Base-by-base conservation (phyloP, 1,140 invertebrate species). In the Microplitis mediator region DNA sequence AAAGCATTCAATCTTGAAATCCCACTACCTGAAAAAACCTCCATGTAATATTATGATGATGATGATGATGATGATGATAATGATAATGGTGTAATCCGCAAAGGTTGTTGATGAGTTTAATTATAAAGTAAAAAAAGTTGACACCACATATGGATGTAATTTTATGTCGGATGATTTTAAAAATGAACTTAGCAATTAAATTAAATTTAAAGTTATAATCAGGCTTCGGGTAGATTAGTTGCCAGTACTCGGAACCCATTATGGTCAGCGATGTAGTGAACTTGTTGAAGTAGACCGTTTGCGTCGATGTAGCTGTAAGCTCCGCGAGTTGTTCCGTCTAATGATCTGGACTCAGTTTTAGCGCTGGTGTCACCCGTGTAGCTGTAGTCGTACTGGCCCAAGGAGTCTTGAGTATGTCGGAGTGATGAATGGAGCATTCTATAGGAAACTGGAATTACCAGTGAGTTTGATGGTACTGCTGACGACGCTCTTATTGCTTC, bases 251-350 rank as follows among this genome's bases (percentile, higher is more conserved):
- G 86, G 84, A 93, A 93, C 66, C 92, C 92, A 76, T 91, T 87
- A 4, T 88, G 88, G 86, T 93, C 91, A 45, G 92, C 89, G 34
- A 92, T 88, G 80, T 93, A 93, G 68, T 89, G 86, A 16, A 91
- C 90, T 32, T 89, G 89, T 80, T 93, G 92, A 4, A 92, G 77
- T 32, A 91, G 81, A 2, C 92, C 92, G 79, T 92, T 88, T 8
- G 90, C 89, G 79, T 94, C 92, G 23, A 93, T 86, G 78, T 93
- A 93, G 68, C 91, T 91, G 81, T 92, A 93, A 52, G 89, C 90
- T 36, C 92, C 92, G 35, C 89, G 89, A 4, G 91, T 92, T 35
- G 90, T 88, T 4, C 92, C 92, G 80, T 93, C 91, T 62, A 89
- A 84, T 9, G 90, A 88, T 72, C 90, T 89, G 2, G 89, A 86